Evolutionary conservation across 2,797 vertebrate species (phyloP), one percentile per base, ranked within the genome.

Genomic region (Melanotaenia maccullochi): DNA sequence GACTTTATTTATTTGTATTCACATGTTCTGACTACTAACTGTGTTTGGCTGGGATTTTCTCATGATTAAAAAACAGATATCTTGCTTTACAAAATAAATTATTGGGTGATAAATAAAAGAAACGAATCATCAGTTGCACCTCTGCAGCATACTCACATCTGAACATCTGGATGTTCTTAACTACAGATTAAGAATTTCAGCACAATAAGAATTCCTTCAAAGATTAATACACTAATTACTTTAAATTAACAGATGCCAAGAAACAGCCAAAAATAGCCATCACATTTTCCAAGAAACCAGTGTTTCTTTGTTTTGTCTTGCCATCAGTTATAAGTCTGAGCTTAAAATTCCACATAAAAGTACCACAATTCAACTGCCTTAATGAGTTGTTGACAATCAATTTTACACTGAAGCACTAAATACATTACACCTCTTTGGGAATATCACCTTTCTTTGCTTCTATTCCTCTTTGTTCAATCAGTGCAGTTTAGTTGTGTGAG

Each of bases 311-410:
- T 22, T 62, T 70, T 52, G 25, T 42, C 7, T 30, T 11, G 30
- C 36, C 60, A 64, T 54, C 0, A 68, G 24, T 25, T 61, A 5
- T 49, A 35, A 60, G n/a, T 20, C 25, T 16, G 13, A 12, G 18
- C 66, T 65, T 62, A 30, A 54, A 51, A 82, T 78, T 83, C 51
- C 56, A 71, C 36, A 68, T 30, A 36, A 13, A 7, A 3, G 63
- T 11, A 57, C 33, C 65, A 65, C 60, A 65, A 75, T 57, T 64
- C 40, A 68, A 73, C 13, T 55, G 20, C 20, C 20, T 44, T 51
- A 55, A 60, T 65, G 32, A 71, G 33, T 22, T 60, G 63, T 47
- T 76, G 55, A 84, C 57, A 49, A 38, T 60, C 66, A 76, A 71
- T 61, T 68, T 58, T 52, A 54, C 60, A 73, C 68, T 49, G 59